phyloP scores from a whole-genome alignment of 1,140 invertebrate species.

The Leptinotarsa lineolata region DNA sequence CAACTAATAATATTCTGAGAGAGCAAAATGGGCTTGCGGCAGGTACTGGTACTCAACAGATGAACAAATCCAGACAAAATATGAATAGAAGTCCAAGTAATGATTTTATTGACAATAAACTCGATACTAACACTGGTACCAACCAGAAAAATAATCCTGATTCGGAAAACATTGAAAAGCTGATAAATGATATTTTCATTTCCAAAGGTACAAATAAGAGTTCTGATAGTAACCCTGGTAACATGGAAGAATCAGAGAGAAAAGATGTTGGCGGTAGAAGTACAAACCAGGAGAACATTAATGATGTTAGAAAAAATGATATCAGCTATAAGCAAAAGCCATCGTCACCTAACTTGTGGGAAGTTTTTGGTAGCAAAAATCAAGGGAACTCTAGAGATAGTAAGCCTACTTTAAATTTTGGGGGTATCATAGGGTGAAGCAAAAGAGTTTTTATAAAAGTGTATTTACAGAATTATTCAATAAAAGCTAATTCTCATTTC shows the following conservation, averaged over 20 bases:
- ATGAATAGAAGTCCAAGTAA: too few relatives aligned
- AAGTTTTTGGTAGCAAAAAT: not conserved
- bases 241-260: too few relatives aligned
- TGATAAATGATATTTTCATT: too few relatives aligned
- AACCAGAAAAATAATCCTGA: not conserved
- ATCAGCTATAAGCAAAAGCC: not conserved
- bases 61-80: too few relatives aligned
- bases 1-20: not conserved
- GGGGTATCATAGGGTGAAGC: constrained; percentile 6
- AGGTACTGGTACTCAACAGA: too few relatives aligned
- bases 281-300: too few relatives aligned
- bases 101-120: not conserved
- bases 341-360: not conserved
- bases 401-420: constrained; percentile 1
- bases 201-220: too few relatives aligned
- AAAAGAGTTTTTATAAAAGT: constrained; percentile 10
- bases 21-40: not conserved
- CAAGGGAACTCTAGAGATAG: not conserved
- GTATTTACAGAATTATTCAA: not conserved
- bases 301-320: not conserved
- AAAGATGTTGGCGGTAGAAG: too few relatives aligned
- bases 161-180: too few relatives aligned
- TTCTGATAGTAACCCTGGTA: too few relatives aligned
- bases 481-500: not conserved
- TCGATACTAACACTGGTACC: not conserved